A percentile compares a stretch with the other conserved stretches of the same genome.
These are phyloP conservation scores for Corythoichthys haematopterus DNA, from an alignment of 2,113 vertebrate genomes.

Conservation along the genomic window DNA sequence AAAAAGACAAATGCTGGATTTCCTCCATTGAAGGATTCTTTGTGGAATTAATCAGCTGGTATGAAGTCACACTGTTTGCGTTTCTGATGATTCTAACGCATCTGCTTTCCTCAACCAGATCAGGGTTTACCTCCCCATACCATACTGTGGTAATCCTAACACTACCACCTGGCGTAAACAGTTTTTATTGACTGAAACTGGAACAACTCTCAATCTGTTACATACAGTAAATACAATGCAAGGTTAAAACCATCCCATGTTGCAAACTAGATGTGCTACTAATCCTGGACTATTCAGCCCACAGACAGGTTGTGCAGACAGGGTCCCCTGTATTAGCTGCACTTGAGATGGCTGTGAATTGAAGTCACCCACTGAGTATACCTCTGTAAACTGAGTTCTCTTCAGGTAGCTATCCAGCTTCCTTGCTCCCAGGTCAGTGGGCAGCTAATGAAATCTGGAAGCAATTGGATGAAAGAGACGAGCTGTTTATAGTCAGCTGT, in stretches of 20 bases:
- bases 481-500: conserved; percentile 55
- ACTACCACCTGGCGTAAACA: neutral
- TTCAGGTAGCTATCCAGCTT: conserved; percentile 47
- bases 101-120: neutral
- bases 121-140: neutral
- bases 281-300: conserved; percentile 20
- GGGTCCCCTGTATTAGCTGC: conserved; percentile 48
- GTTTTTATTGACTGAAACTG: neutral
- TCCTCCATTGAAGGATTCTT: neutral
- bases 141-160: neutral
- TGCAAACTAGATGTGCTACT: conserved; percentile 28
- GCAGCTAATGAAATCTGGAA: conserved; percentile 68
- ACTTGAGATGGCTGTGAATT: conserved; percentile 55
- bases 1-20: neutral
- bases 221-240: conserved; percentile 30
- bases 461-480: conserved; percentile 59
- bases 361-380: conserved; percentile 58
- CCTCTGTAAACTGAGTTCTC: conserved; percentile 53
- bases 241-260: conserved; percentile 36
- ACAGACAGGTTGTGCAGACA: conserved; percentile 29
- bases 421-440: conserved; percentile 52
- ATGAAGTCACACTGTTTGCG: neutral
- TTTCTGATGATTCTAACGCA: neutral
- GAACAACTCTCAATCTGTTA: conserved; percentile 16
- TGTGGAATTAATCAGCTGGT: neutral